Percentiles rank a stretch among this genome's conserved stretches.
These are phyloP conservation scores for Eurois occulta DNA, from an alignment of 2,888 invertebrate species.

Conservation along the genomic window DNA sequence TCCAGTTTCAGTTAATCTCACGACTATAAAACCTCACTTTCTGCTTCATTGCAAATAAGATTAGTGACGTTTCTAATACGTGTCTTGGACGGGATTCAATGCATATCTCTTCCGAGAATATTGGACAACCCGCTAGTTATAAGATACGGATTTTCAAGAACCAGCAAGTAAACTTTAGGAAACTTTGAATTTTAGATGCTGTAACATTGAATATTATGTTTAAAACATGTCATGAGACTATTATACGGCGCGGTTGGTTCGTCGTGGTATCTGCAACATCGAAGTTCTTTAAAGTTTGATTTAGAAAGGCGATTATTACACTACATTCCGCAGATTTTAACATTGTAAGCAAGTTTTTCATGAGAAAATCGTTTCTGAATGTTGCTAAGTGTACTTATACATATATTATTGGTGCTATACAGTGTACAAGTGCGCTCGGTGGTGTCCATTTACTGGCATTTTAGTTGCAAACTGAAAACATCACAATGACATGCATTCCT, in stretches of 20 bases:
- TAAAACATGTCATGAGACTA: neutral
- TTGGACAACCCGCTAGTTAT: neutral
- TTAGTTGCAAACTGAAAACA: slow-evolving; percentile 7
- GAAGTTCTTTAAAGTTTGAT: neutral
- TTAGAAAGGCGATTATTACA: no score
- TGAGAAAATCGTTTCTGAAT: neutral
- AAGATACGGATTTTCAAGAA: neutral
- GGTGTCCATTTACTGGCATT: slow-evolving; percentile 23
- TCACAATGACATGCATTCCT: slow-evolving; percentile 15
- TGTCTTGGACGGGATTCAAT: neutral
- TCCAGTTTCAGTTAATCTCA: neutral
- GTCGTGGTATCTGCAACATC: neutral
- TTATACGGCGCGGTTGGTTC: no score
- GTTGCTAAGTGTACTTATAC: neutral
- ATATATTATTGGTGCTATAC: neutral
- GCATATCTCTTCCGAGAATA: neutral
- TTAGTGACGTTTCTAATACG: neutral
- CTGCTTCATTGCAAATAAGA: neutral
- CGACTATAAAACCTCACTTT: neutral
- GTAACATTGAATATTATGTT: neutral
- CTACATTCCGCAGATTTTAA: no score
- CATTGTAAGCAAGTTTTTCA: no score
- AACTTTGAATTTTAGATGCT: neutral
- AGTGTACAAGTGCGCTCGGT: neutral
- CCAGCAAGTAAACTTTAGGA: neutral